Evolutionary conservation across 1,140 invertebrate species (phyloP).

Genomic region (Geopemphigus sp.): DNA sequence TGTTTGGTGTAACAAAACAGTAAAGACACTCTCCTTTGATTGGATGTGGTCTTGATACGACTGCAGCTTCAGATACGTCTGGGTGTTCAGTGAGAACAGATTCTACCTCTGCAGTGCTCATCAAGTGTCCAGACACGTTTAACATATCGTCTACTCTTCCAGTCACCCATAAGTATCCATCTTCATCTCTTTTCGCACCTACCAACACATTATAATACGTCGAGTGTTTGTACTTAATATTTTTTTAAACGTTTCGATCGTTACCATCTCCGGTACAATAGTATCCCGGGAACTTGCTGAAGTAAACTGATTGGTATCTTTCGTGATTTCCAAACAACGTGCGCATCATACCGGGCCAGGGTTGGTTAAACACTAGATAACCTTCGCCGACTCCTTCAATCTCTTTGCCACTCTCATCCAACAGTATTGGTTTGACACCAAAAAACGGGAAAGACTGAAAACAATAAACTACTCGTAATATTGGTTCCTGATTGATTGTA

Average conservation of each 20-base stretch:
- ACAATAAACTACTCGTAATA: background rate
- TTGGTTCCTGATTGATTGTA: background rate
- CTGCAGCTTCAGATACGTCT: conserved; percentile 87
- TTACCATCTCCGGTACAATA: conserved; percentile 97
- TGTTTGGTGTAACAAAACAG: conserved; percentile 89
- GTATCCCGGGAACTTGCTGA: conserved; percentile 91
- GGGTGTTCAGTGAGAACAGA: conserved; percentile 81
- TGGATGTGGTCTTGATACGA: conserved; percentile 87
- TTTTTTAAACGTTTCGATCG: conserved; percentile 51
- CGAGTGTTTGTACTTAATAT: background rate
- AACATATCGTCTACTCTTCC: conserved; percentile 97
- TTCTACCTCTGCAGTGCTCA: conserved; percentile 96
- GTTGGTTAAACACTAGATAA: conserved; percentile 86
- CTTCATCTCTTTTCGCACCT: conserved; percentile 85
- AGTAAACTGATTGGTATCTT: conserved; percentile 92
- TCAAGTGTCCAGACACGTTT: conserved; percentile 95
- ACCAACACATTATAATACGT: conserved; percentile 51
- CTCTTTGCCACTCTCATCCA: conserved; percentile 84
- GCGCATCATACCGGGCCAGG: conserved; percentile 98
- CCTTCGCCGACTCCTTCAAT: conserved; percentile 89
- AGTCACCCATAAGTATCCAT: conserved; percentile 96
- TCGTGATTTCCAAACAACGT: conserved; percentile 89
- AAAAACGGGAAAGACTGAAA: conserved; percentile 93
- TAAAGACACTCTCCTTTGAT: conserved; percentile 96
- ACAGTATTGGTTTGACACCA: conserved; percentile 82